Evolutionary conservation across 2,113 vertebrate species (phyloP), one percentile per base, ranked within the genome.

Genomic region (Pungitius pungitius): DNA sequence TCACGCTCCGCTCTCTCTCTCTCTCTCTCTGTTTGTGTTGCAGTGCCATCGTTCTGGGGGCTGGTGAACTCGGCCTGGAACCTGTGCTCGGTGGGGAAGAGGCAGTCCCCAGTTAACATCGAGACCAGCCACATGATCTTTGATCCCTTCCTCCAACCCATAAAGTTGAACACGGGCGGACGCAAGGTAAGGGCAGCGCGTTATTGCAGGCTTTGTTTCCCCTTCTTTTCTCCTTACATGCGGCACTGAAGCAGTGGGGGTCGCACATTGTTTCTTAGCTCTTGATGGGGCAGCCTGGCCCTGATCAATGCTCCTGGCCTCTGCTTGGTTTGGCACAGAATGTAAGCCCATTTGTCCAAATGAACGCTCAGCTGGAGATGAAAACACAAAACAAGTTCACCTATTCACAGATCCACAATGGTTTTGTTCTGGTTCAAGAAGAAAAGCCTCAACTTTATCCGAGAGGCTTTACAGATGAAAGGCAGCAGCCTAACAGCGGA

Each of bases 61-160:
- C 93, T 99, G 92, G 98, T 99, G 80, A 99, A 99, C 93, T 99
- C 98, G 20, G 98, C 97, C 73, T 99, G 98, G 98, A 99, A 99
- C 91, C 95, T 99, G 79, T 99, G 98, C 92, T 98, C 98, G 3
- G 97, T 98, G 61, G 98, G 98, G 65, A 99, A 99, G 91, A 94
- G 96, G 64, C 98, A 99, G 92, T 99, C 98, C 0, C 97, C 98
- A 18, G 96, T 99, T 88, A 99, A 99, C 94, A 98, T 99, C 78
- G 97, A 99, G 94, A 99, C 98, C 84, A 98, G 96, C 90, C 97
- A 98, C 94, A 99, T 99, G 98, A 99, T 99, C 91, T 99, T 99
- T 77, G 98, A 99, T 89, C 98, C 97, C 43, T 99, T 98, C 91
- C 93, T 99, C 88, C 97, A 94, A 2, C 95, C 97, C 18, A 95